Percentiles rank a stretch among this genome's conserved stretches.
Evolutionary conservation across 2,888 invertebrate species (phyloP).

Genomic region (Bembecia ichneumoniformis): DNA sequence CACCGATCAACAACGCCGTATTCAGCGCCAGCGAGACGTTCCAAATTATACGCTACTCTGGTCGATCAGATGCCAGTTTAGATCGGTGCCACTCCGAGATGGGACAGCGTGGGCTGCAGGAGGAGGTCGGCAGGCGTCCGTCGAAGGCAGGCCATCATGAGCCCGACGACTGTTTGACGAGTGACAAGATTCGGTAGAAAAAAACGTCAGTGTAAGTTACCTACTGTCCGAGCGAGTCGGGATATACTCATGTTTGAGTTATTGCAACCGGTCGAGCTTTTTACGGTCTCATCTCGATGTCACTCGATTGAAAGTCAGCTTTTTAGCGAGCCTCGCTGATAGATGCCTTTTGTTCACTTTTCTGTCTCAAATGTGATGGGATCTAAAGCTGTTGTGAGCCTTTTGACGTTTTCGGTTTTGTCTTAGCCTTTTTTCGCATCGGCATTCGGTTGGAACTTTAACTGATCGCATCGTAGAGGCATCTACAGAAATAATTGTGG

Average conservation of each 20-base stretch:
- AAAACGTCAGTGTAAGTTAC: slow-evolving; percentile 61
- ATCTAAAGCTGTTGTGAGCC: slow-evolving; percentile 14
- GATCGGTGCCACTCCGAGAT: slow-evolving; percentile 8
- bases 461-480: not conserved
- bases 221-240: slow-evolving; percentile 28
- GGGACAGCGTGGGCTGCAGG: slow-evolving; percentile 14
- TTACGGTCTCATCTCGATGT: slow-evolving; percentile 13
- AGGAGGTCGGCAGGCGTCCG: slow-evolving; percentile 63
- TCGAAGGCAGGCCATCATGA: slow-evolving; percentile 66
- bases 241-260: slow-evolving; percentile 58
- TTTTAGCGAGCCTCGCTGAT: slow-evolving; percentile 20
- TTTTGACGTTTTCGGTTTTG: slow-evolving; percentile 25
- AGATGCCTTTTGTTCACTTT: slow-evolving; percentile 48
- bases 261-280: slow-evolving; percentile 31
- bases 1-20: slow-evolving; percentile 19
- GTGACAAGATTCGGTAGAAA: slow-evolving; percentile 59
- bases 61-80: not conserved
- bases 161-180: slow-evolving; percentile 63
- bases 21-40: slow-evolving; percentile 4
- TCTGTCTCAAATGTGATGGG: slow-evolving; percentile 18
- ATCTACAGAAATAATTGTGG: not conserved
- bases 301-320: slow-evolving; percentile 11
- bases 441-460: slow-evolving; percentile 5
- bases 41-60: not conserved
- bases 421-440: slow-evolving; percentile 13